Evolutionary conservation across 64 coral and sea anemone species (phyloP), one percentile per base, ranked within the genome.

Genomic region (Montipora cactus): DNA sequence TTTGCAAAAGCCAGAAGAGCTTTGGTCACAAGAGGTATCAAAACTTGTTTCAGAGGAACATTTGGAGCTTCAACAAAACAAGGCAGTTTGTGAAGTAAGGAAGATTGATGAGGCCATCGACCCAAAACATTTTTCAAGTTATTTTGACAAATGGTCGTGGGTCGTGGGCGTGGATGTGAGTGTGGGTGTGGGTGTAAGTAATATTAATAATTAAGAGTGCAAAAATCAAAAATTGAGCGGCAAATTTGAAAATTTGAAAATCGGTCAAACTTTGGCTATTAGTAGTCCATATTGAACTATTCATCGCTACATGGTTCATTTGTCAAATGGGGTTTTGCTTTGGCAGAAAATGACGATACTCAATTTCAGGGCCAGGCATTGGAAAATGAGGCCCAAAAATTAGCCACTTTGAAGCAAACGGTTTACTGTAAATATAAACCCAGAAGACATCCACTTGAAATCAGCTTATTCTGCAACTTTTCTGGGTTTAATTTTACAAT

Each of bases 391-490:
- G 55, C 55, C 44, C 13, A 14, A 81, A 81, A 81, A 61, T 62
- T 62, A 44, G 57, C 55, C 19, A 81, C 61, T 81, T 81, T 81
- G 19, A 81, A 81, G 79, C 51, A 61, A 81, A 9, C 57, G 3
- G 55, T 22, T 44, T 80, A 49, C 53, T 53, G 10, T 59, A 62
- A 37, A 6, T 62, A 62, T 81, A 62, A 59, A 64, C 7, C 57
- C 57, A 62, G 53, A 81, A 44, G 9, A 81, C 19, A 81, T 62
- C 79, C 57, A 62, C 79, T 59, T 61, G 23, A 11, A 2, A 81
- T 81, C 79, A 81, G 52, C 79, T 81, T 81, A 62, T 81, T 81
- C 11, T 64, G 15, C 79, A 81, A 44, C 79, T 62, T 62, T 81
- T 81, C 7, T 11, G 11, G 23, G 25, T 61, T 62, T 61, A 14